phyloP scores from a whole-genome alignment of 2,797 vertebrate genomes.

The Pipistrellus pipistrellus region DNA sequence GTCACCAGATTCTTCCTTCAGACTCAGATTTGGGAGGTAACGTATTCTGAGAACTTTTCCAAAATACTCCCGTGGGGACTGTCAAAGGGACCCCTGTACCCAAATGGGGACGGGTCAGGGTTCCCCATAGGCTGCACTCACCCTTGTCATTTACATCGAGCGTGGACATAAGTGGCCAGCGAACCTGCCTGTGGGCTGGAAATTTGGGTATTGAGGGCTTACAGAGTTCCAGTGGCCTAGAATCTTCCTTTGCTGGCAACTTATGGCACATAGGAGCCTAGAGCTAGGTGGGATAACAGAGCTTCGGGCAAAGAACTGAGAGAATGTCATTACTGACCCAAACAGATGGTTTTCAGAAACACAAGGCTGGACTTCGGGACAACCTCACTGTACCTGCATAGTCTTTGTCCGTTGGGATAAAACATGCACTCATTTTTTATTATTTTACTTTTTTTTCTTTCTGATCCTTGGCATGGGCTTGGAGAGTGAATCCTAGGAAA shows the following conservation, averaged over 20 bases:
- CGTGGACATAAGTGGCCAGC: rapidly evolving
- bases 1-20: not conserved
- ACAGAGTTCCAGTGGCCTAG: not conserved
- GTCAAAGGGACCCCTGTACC: not conserved
- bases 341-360: not conserved
- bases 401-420: not conserved
- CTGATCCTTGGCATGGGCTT: not conserved
- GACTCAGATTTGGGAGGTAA: not conserved
- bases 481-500: not conserved
- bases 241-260: not conserved
- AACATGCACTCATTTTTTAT: not conserved
- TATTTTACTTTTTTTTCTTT: not conserved
- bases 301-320: not conserved
- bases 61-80: not conserved
- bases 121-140: rapidly evolving
- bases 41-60: not conserved
- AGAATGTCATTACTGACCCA: not conserved
- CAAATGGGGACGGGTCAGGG: not conserved
- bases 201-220: not conserved
- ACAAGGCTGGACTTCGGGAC: not conserved
- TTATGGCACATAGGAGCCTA: not conserved
- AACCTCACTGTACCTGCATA: rapidly evolving
- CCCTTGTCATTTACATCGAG: not conserved
- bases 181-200: not conserved
- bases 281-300: rapidly evolving